phyloP scores from a whole-genome alignment of 2,888 invertebrate genomes.

The Serripes groenlandicus region DNA sequence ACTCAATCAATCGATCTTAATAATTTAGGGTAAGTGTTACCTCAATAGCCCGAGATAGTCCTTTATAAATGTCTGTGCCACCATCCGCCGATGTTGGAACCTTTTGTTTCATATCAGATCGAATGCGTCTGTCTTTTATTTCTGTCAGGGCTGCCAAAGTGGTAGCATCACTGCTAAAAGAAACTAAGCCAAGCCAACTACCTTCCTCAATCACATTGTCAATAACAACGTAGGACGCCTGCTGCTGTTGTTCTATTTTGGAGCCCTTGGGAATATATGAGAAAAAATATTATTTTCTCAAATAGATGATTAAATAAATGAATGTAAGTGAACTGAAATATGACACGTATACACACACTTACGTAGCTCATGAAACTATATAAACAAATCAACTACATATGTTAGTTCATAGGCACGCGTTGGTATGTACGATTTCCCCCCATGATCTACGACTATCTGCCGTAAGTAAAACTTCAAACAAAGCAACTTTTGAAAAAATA shows the following conservation, averaged over 20 bases:
- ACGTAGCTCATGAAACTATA: background rate
- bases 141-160: background rate
- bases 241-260: constrained; percentile 8
- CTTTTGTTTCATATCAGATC: background rate
- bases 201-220: constrained; percentile 7
- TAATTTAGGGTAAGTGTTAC: background rate
- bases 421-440: background rate
- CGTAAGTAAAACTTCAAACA: too few species aligned
- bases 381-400: background rate
- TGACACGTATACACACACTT: background rate
- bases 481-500: too few species aligned
- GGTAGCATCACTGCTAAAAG: background rate
- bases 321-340: background rate
- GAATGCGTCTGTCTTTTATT: constrained; percentile 3
- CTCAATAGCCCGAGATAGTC: background rate
- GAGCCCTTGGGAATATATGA: too few species aligned
- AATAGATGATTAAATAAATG: background rate
- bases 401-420: background rate
- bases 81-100: constrained; percentile 5
- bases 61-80: background rate
- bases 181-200: constrained; percentile 24
- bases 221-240: constrained; percentile 6
- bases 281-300: background rate
- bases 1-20: too few species aligned
- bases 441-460: too few species aligned